Percentiles rank a stretch among this genome's conserved stretches.
These are phyloP conservation scores for Synanthedon andrenaeformis DNA, from an alignment of 2,888 invertebrate genomes.

Conservation along the genomic window DNA sequence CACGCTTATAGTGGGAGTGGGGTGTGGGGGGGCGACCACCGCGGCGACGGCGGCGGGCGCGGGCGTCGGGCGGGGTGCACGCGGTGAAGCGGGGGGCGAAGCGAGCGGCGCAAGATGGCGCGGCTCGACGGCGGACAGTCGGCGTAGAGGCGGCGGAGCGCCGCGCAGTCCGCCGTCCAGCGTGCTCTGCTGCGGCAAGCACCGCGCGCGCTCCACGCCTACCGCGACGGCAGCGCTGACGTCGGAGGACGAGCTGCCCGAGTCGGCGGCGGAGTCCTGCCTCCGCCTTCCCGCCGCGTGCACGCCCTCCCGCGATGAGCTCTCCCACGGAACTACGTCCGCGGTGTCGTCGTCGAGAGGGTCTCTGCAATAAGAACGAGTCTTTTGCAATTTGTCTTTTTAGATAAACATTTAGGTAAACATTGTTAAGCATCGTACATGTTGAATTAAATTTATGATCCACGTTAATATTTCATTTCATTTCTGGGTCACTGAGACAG, in stretches of 20 bases:
- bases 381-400: background rate
- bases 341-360: conserved; percentile 50
- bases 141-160: conserved; percentile 53
- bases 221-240: conserved; percentile 71
- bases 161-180: conserved; percentile 73
- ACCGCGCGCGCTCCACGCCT: conserved; percentile 70
- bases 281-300: conserved; percentile 52
- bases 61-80: conserved; percentile 35
- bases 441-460: background rate
- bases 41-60: conserved; percentile 32
- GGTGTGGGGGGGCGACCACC: conserved; percentile 36
- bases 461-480: no score
- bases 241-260: conserved; percentile 82
- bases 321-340: conserved; percentile 25
- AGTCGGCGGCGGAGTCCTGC: conserved; percentile 78
- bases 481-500: no score
- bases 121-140: conserved; percentile 65
- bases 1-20: conserved; percentile 77
- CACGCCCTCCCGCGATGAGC: conserved; percentile 35
- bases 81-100: conserved; percentile 53
- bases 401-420: no score
- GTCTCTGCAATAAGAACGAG: conserved; percentile 25
- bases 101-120: conserved; percentile 69
- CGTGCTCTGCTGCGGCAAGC: conserved; percentile 76
- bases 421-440: no score